Base-by-base conservation (phyloP, 2,888 invertebrate species). In the Rhyacophila evoluta region DNA sequence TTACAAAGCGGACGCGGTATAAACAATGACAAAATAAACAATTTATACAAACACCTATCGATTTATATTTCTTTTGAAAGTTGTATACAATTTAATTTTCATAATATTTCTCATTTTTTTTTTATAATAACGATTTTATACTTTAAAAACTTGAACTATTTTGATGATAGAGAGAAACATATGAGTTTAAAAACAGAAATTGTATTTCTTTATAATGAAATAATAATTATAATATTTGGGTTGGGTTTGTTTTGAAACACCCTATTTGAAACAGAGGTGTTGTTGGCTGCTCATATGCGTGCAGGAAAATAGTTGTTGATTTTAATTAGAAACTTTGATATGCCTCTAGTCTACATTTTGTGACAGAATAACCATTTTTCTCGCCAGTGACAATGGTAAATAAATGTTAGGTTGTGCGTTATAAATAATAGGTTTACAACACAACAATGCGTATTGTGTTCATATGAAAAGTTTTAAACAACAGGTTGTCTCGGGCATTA, bases 281-380 rank as follows among this genome's bases (percentile, higher is more conserved):
- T 19, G 55, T 19, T 33, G n/a, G n/a, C n/a, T 19, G 19, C 25
- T 55, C 55, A 10, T 19, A 55, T 55, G 55, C 55, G 55, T 55
- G 55, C 55, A 55, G 55, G 55, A 55, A 55, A 55, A 55, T 55
- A 55, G 55, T 55, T 55, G 55, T 55, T 55, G 55, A 55, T 55
- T 55, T 55, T 55, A 55, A 55, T 55, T 55, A 55, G 55, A 55
- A 55, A 55, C 55, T 55, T 55, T 55, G 55, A 55, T 55, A 55
- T 55, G 55, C 55, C 55, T 55, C 55, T 55, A 55, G 55, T 55
- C 55, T 55, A 55, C 55, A 55, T 55, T 55, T 55, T 55, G 55
- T 55, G 55, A 55, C 55, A 55, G 55, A 55, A 55, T 55, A 55
- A 55, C 55, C 55, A 55, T 55, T 55, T 55, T 55, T 55, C 55